phyloP scores from a whole-genome alignment of 1,140 invertebrate species.

The Brachionus manjavacas region DNA sequence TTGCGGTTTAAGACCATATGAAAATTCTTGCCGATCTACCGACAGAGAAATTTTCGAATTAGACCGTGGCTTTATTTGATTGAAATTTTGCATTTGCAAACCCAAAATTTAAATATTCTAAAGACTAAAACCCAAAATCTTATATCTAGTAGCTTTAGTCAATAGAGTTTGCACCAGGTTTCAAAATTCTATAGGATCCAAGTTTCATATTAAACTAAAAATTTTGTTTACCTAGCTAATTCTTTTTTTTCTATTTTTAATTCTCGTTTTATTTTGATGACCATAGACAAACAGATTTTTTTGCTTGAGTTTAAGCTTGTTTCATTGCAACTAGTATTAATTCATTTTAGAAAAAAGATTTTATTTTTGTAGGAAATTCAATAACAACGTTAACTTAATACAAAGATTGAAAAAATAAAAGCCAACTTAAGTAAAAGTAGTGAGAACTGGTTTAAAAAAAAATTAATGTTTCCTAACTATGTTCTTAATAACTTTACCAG shows the following conservation, averaged over 20 bases:
- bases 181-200: neutral
- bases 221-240: constrained; percentile 14
- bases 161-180: neutral
- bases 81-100: neutral
- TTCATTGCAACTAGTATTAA: neutral
- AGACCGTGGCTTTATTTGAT: neutral
- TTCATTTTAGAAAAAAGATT: neutral
- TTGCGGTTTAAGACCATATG: neutral
- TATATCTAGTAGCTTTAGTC: neutral
- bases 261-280: constrained; percentile 5
- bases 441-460: neutral
- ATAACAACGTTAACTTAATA: neutral
- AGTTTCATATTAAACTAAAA: neutral
- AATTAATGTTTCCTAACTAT: neutral
- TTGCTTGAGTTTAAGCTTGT: neutral
- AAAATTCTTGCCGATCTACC: neutral
- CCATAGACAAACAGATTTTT: constrained; percentile 20
- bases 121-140: neutral
- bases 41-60: neutral
- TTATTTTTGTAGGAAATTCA: neutral
- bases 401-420: neutral
- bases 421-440: neutral
- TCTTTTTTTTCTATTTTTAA: neutral
- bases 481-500: neutral
- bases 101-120: neutral